phyloP scores from a whole-genome alignment of 2,888 invertebrate genomes.

The Frankliniella fusca region DNA sequence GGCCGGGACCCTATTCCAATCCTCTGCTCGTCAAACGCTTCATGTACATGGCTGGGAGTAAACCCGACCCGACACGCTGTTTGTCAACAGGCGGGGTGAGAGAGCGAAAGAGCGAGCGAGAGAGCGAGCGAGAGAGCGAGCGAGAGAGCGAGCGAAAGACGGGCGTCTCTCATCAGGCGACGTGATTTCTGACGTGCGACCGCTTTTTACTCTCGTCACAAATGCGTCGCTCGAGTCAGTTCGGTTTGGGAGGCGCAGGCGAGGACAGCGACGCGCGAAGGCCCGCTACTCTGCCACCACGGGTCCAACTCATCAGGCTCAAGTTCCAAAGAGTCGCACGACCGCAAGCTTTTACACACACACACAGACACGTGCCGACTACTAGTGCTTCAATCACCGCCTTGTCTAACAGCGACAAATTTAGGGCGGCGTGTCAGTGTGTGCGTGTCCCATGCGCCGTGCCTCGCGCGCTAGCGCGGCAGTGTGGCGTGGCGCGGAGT shows the following conservation, averaged over 20 bases:
- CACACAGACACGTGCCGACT: not conserved
- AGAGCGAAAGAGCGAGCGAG: no score
- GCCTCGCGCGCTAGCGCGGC: not conserved
- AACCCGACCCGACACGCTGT: not conserved
- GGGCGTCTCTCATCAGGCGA: not conserved
- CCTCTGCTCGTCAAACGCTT: no score
- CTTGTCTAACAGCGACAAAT: conserved; percentile 18
- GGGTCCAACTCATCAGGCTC: conserved; percentile 5
- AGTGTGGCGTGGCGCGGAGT: not conserved
- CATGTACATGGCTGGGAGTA: not conserved
- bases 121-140: not conserved
- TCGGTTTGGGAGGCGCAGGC: not conserved
- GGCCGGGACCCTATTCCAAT: no score
- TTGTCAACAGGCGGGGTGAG: conserved; percentile 7
- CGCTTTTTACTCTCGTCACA: not conserved
- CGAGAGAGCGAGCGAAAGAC: not conserved
- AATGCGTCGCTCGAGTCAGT: not conserved
- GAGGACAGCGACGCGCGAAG: not conserved
- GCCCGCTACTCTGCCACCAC: not conserved
- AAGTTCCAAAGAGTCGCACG: conserved; percentile 19
- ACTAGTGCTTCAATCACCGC: conserved; percentile 24
- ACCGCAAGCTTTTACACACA: not conserved
- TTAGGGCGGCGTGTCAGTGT: not conserved
- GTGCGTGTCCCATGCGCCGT: not conserved
- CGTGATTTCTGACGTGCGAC: not conserved